These are phyloP conservation scores for Balaenoptera acutorostrata DNA, from an alignment of 2,113 vertebrate species.

Conservation along the genomic window DNA sequence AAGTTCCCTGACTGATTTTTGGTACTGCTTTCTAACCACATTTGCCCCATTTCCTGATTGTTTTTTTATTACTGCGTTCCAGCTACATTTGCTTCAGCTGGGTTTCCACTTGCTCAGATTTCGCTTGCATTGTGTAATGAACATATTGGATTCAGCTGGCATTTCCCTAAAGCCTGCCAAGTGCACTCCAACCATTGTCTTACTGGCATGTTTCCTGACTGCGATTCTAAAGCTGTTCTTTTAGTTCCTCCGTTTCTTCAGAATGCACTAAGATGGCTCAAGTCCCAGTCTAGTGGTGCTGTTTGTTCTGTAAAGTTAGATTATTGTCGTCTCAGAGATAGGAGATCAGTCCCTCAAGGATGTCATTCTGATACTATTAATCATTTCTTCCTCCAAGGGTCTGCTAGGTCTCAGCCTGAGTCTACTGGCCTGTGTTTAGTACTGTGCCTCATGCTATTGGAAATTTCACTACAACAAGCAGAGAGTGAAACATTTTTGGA, in stretches of 20 bases:
- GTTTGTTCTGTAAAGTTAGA: slow-evolving; percentile 9
- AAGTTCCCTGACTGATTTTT: not conserved
- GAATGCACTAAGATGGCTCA: not conserved
- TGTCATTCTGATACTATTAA: slow-evolving; percentile 7
- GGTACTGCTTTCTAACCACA: not conserved
- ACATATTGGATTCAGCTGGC: slow-evolving; percentile 49
- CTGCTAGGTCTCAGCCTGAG: not conserved
- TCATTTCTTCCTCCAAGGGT: not conserved
- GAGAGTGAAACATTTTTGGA: not conserved
- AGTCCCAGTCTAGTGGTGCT: not conserved
- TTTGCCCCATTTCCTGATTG: slow-evolving; percentile 3
- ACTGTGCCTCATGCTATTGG: not conserved
- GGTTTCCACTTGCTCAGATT: not conserved
- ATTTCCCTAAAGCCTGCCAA: slow-evolving; percentile 48
- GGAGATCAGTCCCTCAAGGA: not conserved
- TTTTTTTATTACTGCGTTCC: not conserved
- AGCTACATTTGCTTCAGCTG: slow-evolving; percentile 28
- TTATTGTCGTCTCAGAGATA: not conserved
- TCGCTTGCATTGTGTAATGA: slow-evolving; percentile 22
- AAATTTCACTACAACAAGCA: slow-evolving; percentile 11
- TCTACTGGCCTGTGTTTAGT: not conserved
- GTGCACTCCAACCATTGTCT: slow-evolving; percentile 44
- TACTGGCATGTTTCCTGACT: slow-evolving; percentile 45
- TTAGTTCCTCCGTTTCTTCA: slow-evolving; percentile 24
- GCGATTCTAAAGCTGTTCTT: slow-evolving; percentile 50